Percentiles rank a stretch among this genome's conserved stretches.
Evolutionary conservation across 2,113 vertebrate genomes (phyloP).

Genomic region (Ceyx cyanopectus): DNA sequence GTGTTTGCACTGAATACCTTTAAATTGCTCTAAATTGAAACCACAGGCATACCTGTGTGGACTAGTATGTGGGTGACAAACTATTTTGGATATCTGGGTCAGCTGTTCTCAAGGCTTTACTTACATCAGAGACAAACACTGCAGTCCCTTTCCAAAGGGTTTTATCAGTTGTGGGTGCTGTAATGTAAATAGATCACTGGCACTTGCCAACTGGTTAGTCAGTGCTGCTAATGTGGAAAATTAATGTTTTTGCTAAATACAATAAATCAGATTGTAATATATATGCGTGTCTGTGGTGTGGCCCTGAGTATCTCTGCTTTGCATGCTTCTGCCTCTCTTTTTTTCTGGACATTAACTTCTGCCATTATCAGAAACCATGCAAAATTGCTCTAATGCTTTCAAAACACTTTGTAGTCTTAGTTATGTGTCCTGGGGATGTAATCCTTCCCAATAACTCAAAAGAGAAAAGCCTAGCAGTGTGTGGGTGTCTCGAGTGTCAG

Average conservation of each 20-base stretch:
- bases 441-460: neutral
- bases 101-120: neutral
- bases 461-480: neutral
- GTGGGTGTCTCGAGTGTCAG: neutral
- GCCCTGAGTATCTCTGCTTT: neutral
- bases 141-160: neutral
- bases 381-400: neutral
- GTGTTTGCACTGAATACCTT: neutral
- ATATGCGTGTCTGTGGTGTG: neutral
- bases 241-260: neutral
- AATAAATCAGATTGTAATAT: neutral
- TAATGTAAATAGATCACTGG: neutral
- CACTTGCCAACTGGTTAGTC: neutral
- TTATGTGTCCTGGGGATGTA: neutral
- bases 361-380: neutral
- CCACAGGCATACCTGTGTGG: neutral
- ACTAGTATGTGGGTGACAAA: neutral
- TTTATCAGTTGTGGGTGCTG: neutral
- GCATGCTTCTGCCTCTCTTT: neutral
- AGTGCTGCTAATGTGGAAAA: slow-evolving; percentile 4
- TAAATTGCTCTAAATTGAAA: neutral
- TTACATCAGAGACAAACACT: neutral
- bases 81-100: neutral
- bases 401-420: neutral
- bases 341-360: neutral